Evolutionary conservation across 2,888 invertebrate species (phyloP), one percentile per base, ranked within the genome.

Genomic region (Hypena proboscidalis): DNA sequence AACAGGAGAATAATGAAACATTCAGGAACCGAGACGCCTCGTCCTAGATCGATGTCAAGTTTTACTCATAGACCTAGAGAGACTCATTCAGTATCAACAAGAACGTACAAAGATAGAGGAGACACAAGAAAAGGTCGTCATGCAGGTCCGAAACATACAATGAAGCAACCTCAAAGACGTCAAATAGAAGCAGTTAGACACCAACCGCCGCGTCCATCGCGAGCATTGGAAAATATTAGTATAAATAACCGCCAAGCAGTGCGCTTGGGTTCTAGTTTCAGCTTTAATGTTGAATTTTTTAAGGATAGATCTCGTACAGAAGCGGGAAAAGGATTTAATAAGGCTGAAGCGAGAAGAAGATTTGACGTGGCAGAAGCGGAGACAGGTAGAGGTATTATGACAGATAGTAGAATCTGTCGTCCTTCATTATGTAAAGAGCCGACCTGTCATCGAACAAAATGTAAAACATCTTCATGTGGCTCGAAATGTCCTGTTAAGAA

Each of bases 221-320:
- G 23, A 17, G 17, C 21, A 15, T 7, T 14, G 8, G 40, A 40
- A 27, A 34, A 47, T 27, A 15, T 8, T 20, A 30, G 43, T 27
- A 15, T 8, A 15, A 30, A 35, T 9, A 22, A 29, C 21, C 49
- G 42, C 37, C 34, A 54, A 48, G 26, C 21, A 2, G 31, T 31
- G 9, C 27, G 35, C 3, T 19, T 53, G 15, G 58, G 62, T 39
- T 65, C 65, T 9, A 52, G 43, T 40, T 35, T 58, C 9, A 54
- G 57, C 21, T 58, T 59, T 13, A 56, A 63, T 38, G 37, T 66
- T 6, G 64, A 66, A 26, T 56, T 66, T 50, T 60, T 43, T 19
- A 66, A 64, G 47, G 58, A 58, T 42, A 29, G 22, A 21, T 33
- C 44, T n/a, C n/a, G n/a, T n/a, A n/a, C n/a, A n/a, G n/a, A n/a